Base-by-base conservation (phyloP, 2,888 invertebrate species). In the Lepeophtheirus nordmannii region DNA sequence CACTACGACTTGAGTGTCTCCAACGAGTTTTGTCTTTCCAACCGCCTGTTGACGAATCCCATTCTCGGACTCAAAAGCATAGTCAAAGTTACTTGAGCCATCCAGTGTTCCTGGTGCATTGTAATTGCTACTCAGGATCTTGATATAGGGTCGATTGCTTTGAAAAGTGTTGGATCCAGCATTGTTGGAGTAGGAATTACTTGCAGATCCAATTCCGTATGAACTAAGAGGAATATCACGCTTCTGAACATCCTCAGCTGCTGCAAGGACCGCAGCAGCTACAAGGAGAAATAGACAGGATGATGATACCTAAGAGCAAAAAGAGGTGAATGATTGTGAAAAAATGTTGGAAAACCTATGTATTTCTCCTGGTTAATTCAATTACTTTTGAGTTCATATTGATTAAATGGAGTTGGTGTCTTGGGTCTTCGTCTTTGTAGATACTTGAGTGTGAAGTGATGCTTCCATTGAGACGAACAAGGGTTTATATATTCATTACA, bases 21-120 rank as follows among this genome's bases (percentile, higher is more conserved):
- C 66, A 39, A 66, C 46, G 60, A 41, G 11, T 23, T 60, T 57
- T 58, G 58, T 66, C 5, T 41, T 41, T 9, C 66, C 66, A 2
- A 37, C 37, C 1, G 66, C 66, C 30, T 60, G 20, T 40, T 66
- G 66, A 10, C 40, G 23, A 39, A 66, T 66, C 22, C 66, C 66
- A 41, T 66, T 66, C 37, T 66, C 66, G 1, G 66, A 39, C 60
- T 66, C 60, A 17, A 66, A 66, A 46, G 60, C 46, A 30, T 60
- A 66, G 46, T 66, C 66, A 40, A 40, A 64, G 39, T 46, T 46
- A 17, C 53, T 46, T 14, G 53, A 46, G 53, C 53, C 53, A 3
- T 46, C 53, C 53, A 46, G 53, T 5, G 53, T 46, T 8, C 53
- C 53, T n/a, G 60, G 60, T 10, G 22, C 60, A n/a, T 60, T 60